Evolutionary conservation across 2,888 invertebrate genomes (phyloP), one percentile per base, ranked within the genome.

Genomic region (Ormyrus nitidulus): DNA sequence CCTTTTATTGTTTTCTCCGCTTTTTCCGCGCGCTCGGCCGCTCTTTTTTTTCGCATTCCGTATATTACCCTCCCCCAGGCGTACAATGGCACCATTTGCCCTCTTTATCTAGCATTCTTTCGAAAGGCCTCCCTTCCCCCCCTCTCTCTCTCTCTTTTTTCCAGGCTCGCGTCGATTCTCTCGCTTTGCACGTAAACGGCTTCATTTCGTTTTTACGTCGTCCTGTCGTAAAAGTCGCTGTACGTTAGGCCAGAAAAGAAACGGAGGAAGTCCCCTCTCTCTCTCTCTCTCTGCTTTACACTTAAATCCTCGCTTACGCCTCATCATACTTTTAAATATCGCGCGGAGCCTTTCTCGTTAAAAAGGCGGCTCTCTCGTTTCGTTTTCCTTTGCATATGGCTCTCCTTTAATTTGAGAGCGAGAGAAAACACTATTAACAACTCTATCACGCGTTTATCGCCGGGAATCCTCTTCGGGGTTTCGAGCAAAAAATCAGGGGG

Each of bases 121-220:
- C 58, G 53, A 75, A 66, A 75, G 75, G 58, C 54, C 19, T 54
- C 51, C 56, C 46, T 48, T 49, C 53, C 59, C 5, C 46, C 11
- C 34, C 46, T 10, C 13, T 46, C 1, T 6, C 10, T 7, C 53
- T 19, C 7, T 4, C 54, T 6, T 61, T 72, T 72, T 72, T 62
- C 61, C 58, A 62, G 34, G 54, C 59, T 13, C 48, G 44, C 77
- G 69, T 77, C 72, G 77, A 70, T 78, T 81, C 70, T 70, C 73
- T 48, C 70, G 64, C 73, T 81, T 81, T 74, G 77, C 80, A 80
- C 81, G 80, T 81, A 82, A 83, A 83, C 83, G 82, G 82, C 83
- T 83, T 83, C 83, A 83, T 83, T 83, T 82, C 76, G 76, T 78
- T 82, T 83, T 83, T 75, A 82, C 82, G 74, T 59, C 83, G 80